Percentiles rank a stretch among this genome's conserved stretches.
These are phyloP conservation scores for Sycophila sp. DNA, from an alignment of 1,140 invertebrate genomes.

Conservation along the genomic window DNA sequence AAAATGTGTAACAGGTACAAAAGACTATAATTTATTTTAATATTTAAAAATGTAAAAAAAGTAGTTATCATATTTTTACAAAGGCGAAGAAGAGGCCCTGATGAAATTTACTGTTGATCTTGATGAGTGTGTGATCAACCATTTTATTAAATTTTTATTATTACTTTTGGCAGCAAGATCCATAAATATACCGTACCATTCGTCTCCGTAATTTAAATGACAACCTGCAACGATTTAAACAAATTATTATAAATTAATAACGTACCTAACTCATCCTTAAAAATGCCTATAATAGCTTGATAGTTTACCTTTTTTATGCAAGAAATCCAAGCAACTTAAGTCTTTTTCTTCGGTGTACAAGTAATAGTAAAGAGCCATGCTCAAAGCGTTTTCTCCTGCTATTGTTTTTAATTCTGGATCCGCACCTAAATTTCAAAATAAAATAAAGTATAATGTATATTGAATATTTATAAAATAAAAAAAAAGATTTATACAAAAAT, in stretches of 20 bases:
- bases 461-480: background rate
- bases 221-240: constrained; percentile 10
- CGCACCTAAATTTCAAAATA: constrained; percentile 41
- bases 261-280: background rate
- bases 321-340: constrained; percentile 41
- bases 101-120: background rate
- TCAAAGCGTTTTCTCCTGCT: constrained; percentile 46
- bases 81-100: constrained; percentile 30
- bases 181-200: constrained; percentile 43
- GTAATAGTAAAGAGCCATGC: constrained; percentile 42
- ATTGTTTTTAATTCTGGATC: constrained; percentile 40
- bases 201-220: constrained; percentile 15
- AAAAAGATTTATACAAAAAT: background rate
- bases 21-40: too few relatives aligned
- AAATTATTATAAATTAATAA: background rate
- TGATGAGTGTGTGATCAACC: constrained; percentile 41
- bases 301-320: constrained; percentile 40
- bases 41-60: too few relatives aligned
- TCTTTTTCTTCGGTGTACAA: constrained; percentile 38
- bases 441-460: background rate
- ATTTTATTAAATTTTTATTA: constrained; percentile 39
- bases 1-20: too few relatives aligned
- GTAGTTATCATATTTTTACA: too few relatives aligned
- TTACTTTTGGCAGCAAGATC: constrained; percentile 33
- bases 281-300: background rate